phyloP scores from a whole-genome alignment of 2,797 vertebrate genomes.

The Sebastes miniatus region DNA sequence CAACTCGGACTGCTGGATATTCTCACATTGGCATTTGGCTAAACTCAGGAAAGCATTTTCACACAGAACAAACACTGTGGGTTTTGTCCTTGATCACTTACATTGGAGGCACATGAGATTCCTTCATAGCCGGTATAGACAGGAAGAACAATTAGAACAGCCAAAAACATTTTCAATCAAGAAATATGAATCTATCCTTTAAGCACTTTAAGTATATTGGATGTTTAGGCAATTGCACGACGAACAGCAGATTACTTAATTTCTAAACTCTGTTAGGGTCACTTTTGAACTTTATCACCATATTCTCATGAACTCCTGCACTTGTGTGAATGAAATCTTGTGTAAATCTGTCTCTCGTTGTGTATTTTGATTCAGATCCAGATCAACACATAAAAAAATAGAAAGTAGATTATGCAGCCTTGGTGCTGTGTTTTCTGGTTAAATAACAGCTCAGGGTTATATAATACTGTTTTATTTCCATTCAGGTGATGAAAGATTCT shows the following conservation, averaged over 20 bases:
- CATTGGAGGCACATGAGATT: background rate
- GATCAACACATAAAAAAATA: background rate
- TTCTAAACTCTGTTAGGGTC: background rate
- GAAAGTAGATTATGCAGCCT: background rate
- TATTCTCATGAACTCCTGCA: background rate
- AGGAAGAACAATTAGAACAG: background rate
- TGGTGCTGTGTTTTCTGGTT: background rate
- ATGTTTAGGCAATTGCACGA: background rate
- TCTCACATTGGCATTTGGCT: background rate
- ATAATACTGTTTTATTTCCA: background rate
- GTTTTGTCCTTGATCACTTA: background rate
- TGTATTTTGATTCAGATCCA: background rate
- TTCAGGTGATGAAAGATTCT: background rate
- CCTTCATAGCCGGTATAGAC: background rate
- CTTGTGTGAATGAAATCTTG: background rate
- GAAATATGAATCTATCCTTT: rapidly evolving
- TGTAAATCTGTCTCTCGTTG: background rate
- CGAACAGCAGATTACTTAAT: rapidly evolving
- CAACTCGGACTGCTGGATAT: background rate
- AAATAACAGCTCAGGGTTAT: background rate
- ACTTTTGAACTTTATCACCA: background rate
- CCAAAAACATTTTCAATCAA: background rate
- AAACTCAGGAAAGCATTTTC: background rate
- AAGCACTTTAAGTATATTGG: background rate
- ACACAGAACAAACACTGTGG: background rate